Conservation (phyloP, 2,113 vertebrate species). For the rat (Rattus norvegicus) region GRCr8 NC_086033.1:60418501-60419000, state of each 20-base stretch:
- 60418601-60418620: background rate
- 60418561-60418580: slow-evolving; percentile 31
- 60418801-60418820: background rate
- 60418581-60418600: background rate
- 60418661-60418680: slow-evolving; percentile 98
- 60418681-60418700: slow-evolving; percentile 98
- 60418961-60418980: background rate
- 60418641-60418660: slow-evolving; percentile 76
- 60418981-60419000: background rate
- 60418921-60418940: background rate
- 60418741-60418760: slow-evolving; percentile 99
- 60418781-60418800: slow-evolving; percentile 50
- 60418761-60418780: slow-evolving; percentile 97
- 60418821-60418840: background rate
- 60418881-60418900: background rate
- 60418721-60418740: slow-evolving; percentile 97
- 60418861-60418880: background rate
- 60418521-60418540: background rate
- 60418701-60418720: slow-evolving; percentile 99
- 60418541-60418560: background rate
- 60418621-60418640: background rate
- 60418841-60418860: background rate
- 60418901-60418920: background rate
- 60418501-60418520: slow-evolving; percentile 42
- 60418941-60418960: background rate